A percentile compares a stretch with the other conserved stretches of the same genome.
Conservation (phyloP, 2,113 vertebrate species). For the Osmerus mordax region DNA sequence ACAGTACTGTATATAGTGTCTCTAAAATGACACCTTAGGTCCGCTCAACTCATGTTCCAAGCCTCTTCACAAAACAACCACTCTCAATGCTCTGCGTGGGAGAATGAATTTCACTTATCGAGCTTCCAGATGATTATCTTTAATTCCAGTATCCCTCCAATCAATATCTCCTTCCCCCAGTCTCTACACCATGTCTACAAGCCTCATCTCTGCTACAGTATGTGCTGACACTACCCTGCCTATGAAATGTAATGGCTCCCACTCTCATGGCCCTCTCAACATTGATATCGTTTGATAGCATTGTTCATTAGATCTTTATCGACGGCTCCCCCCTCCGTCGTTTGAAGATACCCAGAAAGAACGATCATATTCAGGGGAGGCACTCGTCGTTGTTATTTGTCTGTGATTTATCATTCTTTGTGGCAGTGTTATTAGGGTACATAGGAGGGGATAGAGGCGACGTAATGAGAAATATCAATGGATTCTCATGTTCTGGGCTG, state of each 20-base stretch:
- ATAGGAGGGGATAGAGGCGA: slow-evolving; percentile 62
- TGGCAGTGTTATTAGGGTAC: slow-evolving; percentile 84
- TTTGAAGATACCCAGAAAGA: slow-evolving; percentile 69
- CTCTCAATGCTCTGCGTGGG: background rate
- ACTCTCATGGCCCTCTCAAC: slow-evolving; percentile 6
- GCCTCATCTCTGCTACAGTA: slow-evolving; percentile 31
- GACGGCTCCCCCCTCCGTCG: slow-evolving; percentile 71
- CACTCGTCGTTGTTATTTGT: slow-evolving; percentile 76
- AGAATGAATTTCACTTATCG: slow-evolving; percentile 44
- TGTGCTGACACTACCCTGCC: slow-evolving; percentile 22
- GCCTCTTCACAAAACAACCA: background rate
- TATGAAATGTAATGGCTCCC: slow-evolving; percentile 38
- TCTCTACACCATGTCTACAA: slow-evolving; percentile 27
- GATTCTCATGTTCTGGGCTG: slow-evolving; percentile 83
- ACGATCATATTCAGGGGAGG: slow-evolving; percentile 75
- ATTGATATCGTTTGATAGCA: slow-evolving; percentile 73
- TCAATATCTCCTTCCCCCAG: slow-evolving; percentile 40
- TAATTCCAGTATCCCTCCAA: slow-evolving; percentile 42
- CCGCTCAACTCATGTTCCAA: background rate
- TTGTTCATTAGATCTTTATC: slow-evolving; percentile 84
- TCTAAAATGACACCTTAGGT: no score
- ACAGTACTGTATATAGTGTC: no score
- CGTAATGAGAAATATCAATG: slow-evolving; percentile 89
- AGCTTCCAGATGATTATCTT: slow-evolving; percentile 47
- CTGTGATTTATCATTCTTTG: slow-evolving; percentile 81